Conservation (phyloP, 2,888 invertebrate species). For the Falcaria lacertinaria region DNA sequence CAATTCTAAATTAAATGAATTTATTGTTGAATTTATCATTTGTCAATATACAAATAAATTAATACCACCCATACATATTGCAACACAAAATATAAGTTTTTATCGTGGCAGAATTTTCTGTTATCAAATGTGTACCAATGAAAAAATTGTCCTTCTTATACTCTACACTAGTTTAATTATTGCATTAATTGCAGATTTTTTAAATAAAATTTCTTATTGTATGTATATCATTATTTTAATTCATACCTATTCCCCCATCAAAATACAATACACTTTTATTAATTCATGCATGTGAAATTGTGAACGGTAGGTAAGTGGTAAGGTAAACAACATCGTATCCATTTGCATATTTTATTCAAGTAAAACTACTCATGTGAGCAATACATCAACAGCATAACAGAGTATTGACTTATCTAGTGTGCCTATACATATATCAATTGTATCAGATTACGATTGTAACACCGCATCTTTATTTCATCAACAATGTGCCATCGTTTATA, state of each 20-base stretch:
- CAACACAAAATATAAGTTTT: conserved; percentile 11
- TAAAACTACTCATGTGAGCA: conserved; percentile 43
- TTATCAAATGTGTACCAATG: conserved; percentile 43
- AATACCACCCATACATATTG: conserved; percentile 21
- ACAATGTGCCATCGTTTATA: neutral
- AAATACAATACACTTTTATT: neutral
- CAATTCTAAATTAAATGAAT: conserved; percentile 56
- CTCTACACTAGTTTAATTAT: conserved; percentile 15
- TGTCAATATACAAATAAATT: conserved; percentile 30
- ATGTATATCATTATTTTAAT: conserved; percentile 2
- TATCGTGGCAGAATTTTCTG: conserved; percentile 34
- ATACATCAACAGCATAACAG: conserved; percentile 56
- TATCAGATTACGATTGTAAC: neutral
- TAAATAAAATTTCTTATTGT: conserved; percentile 36
- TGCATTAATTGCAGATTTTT: conserved; percentile 26
- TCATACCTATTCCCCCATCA: no score
- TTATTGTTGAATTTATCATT: conserved; percentile 48
- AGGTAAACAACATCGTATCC: neutral
- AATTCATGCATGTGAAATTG: neutral
- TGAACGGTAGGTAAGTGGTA: neutral
- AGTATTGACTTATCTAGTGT: conserved; percentile 45
- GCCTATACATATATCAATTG: conserved; percentile 4
- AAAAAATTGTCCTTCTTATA: conserved; percentile 42
- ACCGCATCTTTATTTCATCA: neutral
- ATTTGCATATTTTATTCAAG: conserved; percentile 29